Evolutionary conservation across 2,888 invertebrate genomes (phyloP).

Genomic region (Apocheima hispidaria): DNA sequence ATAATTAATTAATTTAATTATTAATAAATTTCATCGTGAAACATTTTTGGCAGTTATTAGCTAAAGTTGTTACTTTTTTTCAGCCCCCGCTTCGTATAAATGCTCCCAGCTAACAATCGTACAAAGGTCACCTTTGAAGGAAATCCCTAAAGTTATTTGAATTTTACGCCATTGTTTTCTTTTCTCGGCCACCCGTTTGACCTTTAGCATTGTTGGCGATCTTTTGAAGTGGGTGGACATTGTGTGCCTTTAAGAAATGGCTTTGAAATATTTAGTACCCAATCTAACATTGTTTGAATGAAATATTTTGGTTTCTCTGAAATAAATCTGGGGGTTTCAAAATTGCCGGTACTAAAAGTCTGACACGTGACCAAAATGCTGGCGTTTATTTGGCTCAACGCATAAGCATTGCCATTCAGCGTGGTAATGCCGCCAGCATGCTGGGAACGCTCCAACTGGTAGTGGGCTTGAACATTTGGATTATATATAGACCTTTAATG

Average conservation of each 20-base stretch:
- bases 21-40: not conserved
- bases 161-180: conserved; percentile 36
- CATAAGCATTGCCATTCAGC: too few relatives aligned
- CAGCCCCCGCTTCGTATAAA: not conserved
- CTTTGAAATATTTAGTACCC: conserved; percentile 8
- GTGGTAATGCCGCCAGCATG: too few relatives aligned
- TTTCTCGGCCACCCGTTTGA: conserved; percentile 38
- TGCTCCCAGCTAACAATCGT: conserved; percentile 31
- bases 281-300: conserved; percentile 25
- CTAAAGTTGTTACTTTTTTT: conserved; percentile 26
- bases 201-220: conserved; percentile 47
- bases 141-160: conserved; percentile 22
- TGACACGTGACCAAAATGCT: too few relatives aligned
- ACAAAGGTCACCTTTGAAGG: conserved; percentile 26
- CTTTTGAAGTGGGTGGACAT: conserved; percentile 38
- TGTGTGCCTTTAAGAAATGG: conserved; percentile 16
- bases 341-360: too few relatives aligned
- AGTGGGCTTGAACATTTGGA: too few relatives aligned
- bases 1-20: too few relatives aligned
- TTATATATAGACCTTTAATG: too few relatives aligned
- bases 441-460: too few relatives aligned
- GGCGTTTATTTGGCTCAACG: too few relatives aligned
- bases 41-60: not conserved
- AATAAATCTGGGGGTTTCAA: not conserved
- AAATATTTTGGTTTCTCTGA: conserved; percentile 18